Evolutionary conservation across 2,113 vertebrate species (phyloP), one percentile per base, ranked within the genome.

Genomic region (Orientallactaga bullata): DNA sequence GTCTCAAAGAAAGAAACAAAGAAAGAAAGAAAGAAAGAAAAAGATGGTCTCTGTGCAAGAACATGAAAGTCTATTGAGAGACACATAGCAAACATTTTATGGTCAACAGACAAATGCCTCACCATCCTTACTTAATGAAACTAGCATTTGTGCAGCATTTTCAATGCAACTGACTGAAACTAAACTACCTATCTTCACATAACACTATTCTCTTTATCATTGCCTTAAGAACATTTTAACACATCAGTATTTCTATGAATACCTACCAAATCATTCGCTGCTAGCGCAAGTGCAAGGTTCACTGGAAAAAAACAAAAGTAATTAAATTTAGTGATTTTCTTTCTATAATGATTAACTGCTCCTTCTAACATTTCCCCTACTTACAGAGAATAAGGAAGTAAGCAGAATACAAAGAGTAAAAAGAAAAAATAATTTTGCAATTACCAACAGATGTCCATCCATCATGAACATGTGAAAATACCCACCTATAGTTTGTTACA

Each of bases 211-310:
- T 90, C 28, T 82, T 91, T 86, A 90, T 85, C 65, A 60, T 4
- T 85, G 5, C 18, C 73, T 76, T 96, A 71, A 94, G 89, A 89
- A 87, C 15, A 87, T 73, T 60, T 86, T 51, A 95, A 80, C 66
- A 55, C 78, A 80, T 68, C 88, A 90, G 51, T 63, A 80, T 83
- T 91, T 68, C n/a, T 86, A 80, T 86, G 92, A 97, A 95, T 18
- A 98, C 98, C 97, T 98, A 99, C 99, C 97, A 96, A 97, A 96
- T 99, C 98, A 89, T 99, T 99, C 58, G 98, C 98, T 97, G 98
- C 98, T 35, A 99, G 90, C 91, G 98, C 99, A 0, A 99, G 99
- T 87, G 99, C 99, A 97, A 99, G 90, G 97, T 99, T 99, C 80
- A 99, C 99, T 99, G 98, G 81, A 98, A 98, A 94, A 94, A 96